Base-by-base conservation (phyloP, 1,140 invertebrate genomes). In the Atta cephalotes region DNA sequence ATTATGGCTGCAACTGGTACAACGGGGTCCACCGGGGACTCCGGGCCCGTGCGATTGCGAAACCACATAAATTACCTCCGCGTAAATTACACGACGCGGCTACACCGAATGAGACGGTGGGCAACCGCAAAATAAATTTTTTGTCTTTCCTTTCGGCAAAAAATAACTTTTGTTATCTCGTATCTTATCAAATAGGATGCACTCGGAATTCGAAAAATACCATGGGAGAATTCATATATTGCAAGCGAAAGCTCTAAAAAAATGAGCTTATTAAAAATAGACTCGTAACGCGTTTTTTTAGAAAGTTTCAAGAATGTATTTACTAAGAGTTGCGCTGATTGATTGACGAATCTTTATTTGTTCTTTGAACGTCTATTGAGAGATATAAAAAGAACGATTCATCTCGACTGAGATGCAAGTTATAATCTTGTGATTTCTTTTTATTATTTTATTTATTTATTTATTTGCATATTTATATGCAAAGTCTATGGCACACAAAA, bases 1-100 rank as follows among this genome's bases (percentile, higher is more conserved):
- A 90, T 90, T 89, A 90, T 72, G 70, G 77, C 28, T 49, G 88
- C 49, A 80, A 90, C 88, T 81, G 86, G 85, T 88, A 71, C 81
- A 85, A 85, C 86, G 71, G 62, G 79, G 72, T 87, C 65, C 79
- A 28, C 45, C 12, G 49, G n/a, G 21, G 45, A 77, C 76, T 56
- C n/a, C 66, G 68, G 49, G 28, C 68, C 80, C 6, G 53, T 0
- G 25, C 25, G 0, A 87, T 90, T 89, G 53, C 88, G 81, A 77
- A 90, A 90, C 77, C 28, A 79, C 56, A 89, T 89, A 89, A 87
- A 90, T 90, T 90, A 90, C 28, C 56, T 21, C 53, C 45, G 35
- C 35, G 80, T 60, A 77, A 90, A 89, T 89, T 90, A 85, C 66
- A 70, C 12, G 66, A 49, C 66, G n/a, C 56, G 56, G 68, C 28